Evolutionary conservation across 2,888 invertebrate genomes (phyloP), one percentile per base, ranked within the genome.

Genomic region (Cybosia mesomella): DNA sequence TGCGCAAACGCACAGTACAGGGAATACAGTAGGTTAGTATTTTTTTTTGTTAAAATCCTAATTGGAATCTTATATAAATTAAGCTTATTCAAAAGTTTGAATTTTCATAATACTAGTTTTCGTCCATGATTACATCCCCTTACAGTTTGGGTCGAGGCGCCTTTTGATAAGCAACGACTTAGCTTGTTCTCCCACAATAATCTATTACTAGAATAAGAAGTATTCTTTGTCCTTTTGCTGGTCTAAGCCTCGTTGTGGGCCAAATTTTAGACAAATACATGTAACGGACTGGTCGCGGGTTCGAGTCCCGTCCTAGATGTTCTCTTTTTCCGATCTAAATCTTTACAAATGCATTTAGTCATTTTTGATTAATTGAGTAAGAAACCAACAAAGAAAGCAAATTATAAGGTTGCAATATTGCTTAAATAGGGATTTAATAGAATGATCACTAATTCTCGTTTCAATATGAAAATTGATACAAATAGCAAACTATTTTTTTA

Each of bases 1-100:
- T 76, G 80, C 73, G 76, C 74, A 76, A 58, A 69, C 71, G 76
- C 80, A 82, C 74, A 82, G 85, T 72, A 66, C 65, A 79, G 13
- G 32, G 3, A 59, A 58, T 61, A 53, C 73, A 75, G 76, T 70
- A 62, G 53, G 59, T 13, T n/a, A 64, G 39, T 34, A 13, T 62
- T 22, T 34, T 34, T 53, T 43, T 4, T 18, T 18, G 15, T 43
- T n/a, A n/a, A n/a, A 15, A 18, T 18, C 1, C 18, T 7, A 15
- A 43, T 43, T 28, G 28, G 43, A 5, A 49, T 49, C 9, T 49
- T 8, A 9, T 49, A 18, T 18, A 4, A 13, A 39, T 39, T 15
- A 13, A 39, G 4, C 13, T 18, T 43, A 18, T 43, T 15, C 5
- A 13, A 43, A 7, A 43, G 5, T 43, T 43, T 43, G 4, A 43